Base-by-base conservation (phyloP, 1,140 invertebrate genomes). In the Anadara kagoshimensis region DNA sequence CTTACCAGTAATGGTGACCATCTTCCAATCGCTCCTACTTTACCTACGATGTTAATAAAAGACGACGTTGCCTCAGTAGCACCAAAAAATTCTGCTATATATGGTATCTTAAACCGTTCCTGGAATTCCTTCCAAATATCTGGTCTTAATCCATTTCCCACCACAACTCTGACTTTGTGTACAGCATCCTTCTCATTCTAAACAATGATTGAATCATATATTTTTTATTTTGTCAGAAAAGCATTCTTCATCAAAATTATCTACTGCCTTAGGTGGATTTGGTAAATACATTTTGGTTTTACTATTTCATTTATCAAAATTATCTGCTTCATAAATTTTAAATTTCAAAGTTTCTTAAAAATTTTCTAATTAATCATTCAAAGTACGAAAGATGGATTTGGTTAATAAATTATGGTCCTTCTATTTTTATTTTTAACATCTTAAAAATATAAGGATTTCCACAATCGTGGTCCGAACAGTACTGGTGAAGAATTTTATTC, bases 41-140 rank as follows among this genome's bases (percentile, higher is more conserved):
- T 78, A 41, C 78, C 78, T 18, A 63, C 69, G 3, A 79, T 29
- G 56, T 83, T 83, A 10, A 62, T 22, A 8, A 79, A 68, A 14
- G 20, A 47, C 12, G 69, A 47, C 1, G 77, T 78, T 10, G 76
- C 70, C 26, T 85, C 83, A 14, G 80, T 81, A 11, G 83, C 73
- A 7, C 72, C 83, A 58, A 80, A 85, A 44, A 83, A 83, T 57
- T 85, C 83, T 12, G 68, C 26, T 29, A 85, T 79, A 0, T 59
- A 49, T 14, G 63, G 64, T 41, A 85, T 80, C 8, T 77, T 78
- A 66, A 82, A 83, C 20, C 82, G 66, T 14, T 71, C 54, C 43
- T 80, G 64, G 36, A 85, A 80, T 53, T 80, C 67, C 20, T 51
- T 22, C 83, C 83, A 85, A 5, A 85, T 81, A 41, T 85, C 83